Conservation (phyloP, 1,140 invertebrate species). For the Drosophila kanapiae region DNA sequence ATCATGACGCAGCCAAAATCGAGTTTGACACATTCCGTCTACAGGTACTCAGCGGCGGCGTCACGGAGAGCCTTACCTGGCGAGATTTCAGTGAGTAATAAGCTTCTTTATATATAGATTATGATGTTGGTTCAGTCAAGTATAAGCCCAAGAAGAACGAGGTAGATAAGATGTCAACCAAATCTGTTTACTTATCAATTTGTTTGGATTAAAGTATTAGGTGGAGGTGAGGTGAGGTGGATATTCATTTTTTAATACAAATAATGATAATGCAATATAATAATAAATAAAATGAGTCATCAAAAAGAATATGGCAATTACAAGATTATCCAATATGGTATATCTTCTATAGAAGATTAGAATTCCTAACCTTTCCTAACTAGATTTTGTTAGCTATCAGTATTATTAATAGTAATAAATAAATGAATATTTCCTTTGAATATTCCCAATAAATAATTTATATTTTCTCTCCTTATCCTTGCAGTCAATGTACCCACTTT, state of each 20-base stretch:
- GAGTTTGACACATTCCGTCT: constrained; percentile 71
- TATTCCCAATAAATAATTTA: neutral
- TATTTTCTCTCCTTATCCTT: neutral
- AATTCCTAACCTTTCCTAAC: too few species aligned
- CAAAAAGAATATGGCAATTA: too few species aligned
- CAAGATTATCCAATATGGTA: neutral
- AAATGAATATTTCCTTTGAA: too few species aligned
- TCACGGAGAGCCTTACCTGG: constrained; percentile 44
- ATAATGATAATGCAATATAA: neutral
- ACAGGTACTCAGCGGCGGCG: constrained; percentile 64
- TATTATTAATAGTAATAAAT: too few species aligned
- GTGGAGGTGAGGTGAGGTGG: too few species aligned
- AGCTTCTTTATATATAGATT: neutral
- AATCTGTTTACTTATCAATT: constrained; percentile 1
- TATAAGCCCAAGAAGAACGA: neutral
- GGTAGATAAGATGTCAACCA: constrained; percentile 1
- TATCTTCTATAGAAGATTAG: too few species aligned
- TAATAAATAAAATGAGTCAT: neutral
- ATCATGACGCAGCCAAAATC: constrained; percentile 50
- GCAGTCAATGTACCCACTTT: constrained; percentile 60
- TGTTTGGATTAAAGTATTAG: neutral
- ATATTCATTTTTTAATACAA: neutral
- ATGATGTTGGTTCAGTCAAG: neutral
- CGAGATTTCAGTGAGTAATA: constrained; percentile 64
- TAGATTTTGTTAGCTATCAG: neutral